These are phyloP conservation scores for Drosophila tsacasi DNA, from an alignment of 1,140 invertebrate genomes.

Conservation along the genomic window DNA sequence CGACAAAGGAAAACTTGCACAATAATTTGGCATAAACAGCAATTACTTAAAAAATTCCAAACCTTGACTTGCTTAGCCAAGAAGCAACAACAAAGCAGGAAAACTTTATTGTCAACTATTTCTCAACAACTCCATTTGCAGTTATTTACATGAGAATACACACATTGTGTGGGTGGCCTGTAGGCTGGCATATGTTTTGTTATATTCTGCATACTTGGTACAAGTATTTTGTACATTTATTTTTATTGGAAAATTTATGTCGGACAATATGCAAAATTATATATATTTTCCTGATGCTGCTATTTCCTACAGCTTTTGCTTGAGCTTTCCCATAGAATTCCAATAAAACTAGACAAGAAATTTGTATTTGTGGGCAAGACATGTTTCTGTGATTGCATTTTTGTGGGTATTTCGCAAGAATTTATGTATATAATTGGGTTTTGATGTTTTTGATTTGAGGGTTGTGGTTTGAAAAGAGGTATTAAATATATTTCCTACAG, in stretches of 20 bases:
- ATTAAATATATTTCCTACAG: neutral
- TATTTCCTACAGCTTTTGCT: slow-evolving; percentile 13
- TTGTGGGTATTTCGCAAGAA: slow-evolving; percentile 9
- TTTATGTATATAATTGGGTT: slow-evolving; percentile 5
- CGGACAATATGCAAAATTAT: slow-evolving; percentile 28
- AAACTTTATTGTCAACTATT: slow-evolving; percentile 70
- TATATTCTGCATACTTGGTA: slow-evolving; percentile 19
- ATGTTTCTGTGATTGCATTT: slow-evolving; percentile 26
- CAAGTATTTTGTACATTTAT: slow-evolving; percentile 12
- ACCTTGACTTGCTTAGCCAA: slow-evolving; percentile 47
- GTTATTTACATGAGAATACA: slow-evolving; percentile 56
- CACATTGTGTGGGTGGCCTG: slow-evolving; percentile 3
- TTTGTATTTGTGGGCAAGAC: slow-evolving; percentile 15
- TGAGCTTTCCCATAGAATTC: slow-evolving; percentile 23
- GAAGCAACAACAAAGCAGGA: slow-evolving; percentile 17
- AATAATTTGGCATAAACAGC: slow-evolving; percentile 76
- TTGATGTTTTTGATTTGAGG: neutral
- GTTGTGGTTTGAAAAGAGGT: neutral
- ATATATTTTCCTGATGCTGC: slow-evolving; percentile 6
- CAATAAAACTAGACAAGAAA: slow-evolving; percentile 29
- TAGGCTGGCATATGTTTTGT: slow-evolving; percentile 26
- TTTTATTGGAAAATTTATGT: slow-evolving; percentile 15
- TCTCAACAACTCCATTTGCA: slow-evolving; percentile 58
- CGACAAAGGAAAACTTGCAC: slow-evolving; percentile 44
- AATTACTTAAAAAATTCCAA: slow-evolving; percentile 67